These are phyloP conservation scores for Notechis scutatus DNA, from an alignment of 2,113 vertebrate species.

Conservation along the genomic window DNA sequence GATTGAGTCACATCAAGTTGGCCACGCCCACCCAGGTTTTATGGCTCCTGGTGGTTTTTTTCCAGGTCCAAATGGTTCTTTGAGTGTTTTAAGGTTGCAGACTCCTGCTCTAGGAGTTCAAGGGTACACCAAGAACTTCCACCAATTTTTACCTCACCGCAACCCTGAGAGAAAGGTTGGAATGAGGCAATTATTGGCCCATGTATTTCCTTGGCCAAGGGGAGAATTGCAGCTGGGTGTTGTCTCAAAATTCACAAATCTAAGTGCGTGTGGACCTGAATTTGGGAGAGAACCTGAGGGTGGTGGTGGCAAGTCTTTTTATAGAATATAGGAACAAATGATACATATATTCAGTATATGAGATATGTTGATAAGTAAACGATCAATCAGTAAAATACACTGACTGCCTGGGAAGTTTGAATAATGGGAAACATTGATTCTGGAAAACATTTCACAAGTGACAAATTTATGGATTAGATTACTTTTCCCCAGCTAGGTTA, in stretches of 20 bases:
- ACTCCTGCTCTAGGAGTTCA: neutral
- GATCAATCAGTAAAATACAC: neutral
- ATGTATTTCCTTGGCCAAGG: neutral
- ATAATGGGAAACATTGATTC: neutral
- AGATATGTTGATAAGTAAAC: neutral
- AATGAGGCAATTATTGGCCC: neutral
- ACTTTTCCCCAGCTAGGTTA: neutral
- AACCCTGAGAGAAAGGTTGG: neutral
- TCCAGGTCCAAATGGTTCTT: too few relatives aligned
- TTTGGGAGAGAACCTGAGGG: neutral
- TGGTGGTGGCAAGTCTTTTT: neutral
- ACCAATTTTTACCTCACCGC: neutral
- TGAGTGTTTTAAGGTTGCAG: too few relatives aligned
- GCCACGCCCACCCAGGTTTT: too few relatives aligned
- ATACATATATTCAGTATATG: neutral
- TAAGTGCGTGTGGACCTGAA: neutral
- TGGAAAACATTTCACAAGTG: neutral
- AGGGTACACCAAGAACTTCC: neutral
- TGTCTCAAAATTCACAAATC: neutral
- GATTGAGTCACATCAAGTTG: too few relatives aligned
- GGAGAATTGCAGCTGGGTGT: neutral
- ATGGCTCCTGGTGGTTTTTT: too few relatives aligned
- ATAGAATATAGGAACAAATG: neutral
- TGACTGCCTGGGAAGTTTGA: neutral
- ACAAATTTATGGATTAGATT: neutral